Evolutionary conservation across 2,113 vertebrate genomes (phyloP).

Genomic region (Pogona vitticeps): DNA sequence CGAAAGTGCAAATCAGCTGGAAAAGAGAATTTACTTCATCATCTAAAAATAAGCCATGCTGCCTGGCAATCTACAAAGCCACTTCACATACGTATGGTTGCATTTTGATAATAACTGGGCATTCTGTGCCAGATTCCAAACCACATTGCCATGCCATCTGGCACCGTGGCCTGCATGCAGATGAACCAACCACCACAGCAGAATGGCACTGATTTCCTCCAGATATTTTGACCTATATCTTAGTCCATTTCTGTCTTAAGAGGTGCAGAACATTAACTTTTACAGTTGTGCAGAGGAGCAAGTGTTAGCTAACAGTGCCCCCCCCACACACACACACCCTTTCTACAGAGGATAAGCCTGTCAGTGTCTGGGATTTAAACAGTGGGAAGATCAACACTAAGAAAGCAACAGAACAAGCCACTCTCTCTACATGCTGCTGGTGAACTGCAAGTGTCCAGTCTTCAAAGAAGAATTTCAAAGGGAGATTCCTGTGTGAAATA

Average conservation of each 20-base stretch:
- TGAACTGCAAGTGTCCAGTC: too few relatives aligned
- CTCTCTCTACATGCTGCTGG: too few relatives aligned
- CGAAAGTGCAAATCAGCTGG: background rate
- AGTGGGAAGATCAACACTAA: too few relatives aligned
- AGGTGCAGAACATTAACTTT: background rate
- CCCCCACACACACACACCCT: too few relatives aligned
- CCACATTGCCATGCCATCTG: background rate
- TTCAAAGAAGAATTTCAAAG: too few relatives aligned
- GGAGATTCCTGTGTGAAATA: too few relatives aligned
- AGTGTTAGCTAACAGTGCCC: background rate
- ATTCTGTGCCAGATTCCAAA: background rate
- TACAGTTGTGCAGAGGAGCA: too few relatives aligned
- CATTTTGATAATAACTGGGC: background rate
- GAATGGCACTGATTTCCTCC: background rate
- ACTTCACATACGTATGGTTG: background rate
- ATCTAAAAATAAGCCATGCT: slow-evolving; percentile 25
- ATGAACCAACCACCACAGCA: background rate
- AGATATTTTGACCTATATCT: background rate
- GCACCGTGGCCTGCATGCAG: background rate
- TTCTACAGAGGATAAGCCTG: background rate
- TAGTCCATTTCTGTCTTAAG: background rate
- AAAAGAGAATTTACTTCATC: background rate
- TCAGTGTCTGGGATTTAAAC: background rate
- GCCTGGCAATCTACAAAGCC: slow-evolving; percentile 18
- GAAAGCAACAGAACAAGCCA: too few relatives aligned